A percentile compares a stretch with the other conserved stretches of the same genome.
These are phyloP conservation scores for Neotoma lepida DNA, from an alignment of 2,113 vertebrate genomes.

Conservation along the genomic window DNA sequence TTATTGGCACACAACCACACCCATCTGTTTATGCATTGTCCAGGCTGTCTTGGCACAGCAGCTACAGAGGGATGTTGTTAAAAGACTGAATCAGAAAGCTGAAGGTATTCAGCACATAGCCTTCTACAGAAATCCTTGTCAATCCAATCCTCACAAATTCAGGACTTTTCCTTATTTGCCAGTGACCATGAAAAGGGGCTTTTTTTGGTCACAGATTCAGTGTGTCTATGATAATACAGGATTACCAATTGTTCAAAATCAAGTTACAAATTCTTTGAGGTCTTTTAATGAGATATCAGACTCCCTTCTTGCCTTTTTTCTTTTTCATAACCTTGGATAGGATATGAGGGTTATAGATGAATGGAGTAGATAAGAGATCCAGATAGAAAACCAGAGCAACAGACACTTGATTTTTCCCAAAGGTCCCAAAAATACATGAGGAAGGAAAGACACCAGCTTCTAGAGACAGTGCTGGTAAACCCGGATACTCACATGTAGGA, in stretches of 20 bases:
- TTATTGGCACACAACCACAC: constrained; percentile 28
- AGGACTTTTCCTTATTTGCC: constrained; percentile 15
- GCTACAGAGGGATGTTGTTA: not conserved
- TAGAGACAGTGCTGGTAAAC: not conserved
- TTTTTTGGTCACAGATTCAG: not conserved
- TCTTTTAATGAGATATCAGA: not conserved
- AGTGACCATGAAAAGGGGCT: not conserved
- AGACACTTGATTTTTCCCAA: not conserved
- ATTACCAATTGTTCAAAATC: not conserved
- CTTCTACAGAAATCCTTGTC: not conserved
- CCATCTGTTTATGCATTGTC: not conserved
- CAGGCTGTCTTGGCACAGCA: not conserved
- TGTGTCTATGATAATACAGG: not conserved
- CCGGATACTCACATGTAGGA: not conserved
- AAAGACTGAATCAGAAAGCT: constrained; percentile 25
- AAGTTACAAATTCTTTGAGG: not conserved
- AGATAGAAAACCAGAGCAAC: not conserved
- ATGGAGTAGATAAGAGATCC: not conserved
- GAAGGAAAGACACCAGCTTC: not conserved
- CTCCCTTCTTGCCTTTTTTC: not conserved
- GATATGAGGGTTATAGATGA: not conserved
- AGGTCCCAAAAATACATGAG: not conserved
- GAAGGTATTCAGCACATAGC: constrained; percentile 1
- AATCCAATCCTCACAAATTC: not conserved
- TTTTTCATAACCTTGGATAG: constrained; percentile 10